Base-by-base conservation (phyloP, 2,113 vertebrate genomes). In the Camelus dromedarius region DNA sequence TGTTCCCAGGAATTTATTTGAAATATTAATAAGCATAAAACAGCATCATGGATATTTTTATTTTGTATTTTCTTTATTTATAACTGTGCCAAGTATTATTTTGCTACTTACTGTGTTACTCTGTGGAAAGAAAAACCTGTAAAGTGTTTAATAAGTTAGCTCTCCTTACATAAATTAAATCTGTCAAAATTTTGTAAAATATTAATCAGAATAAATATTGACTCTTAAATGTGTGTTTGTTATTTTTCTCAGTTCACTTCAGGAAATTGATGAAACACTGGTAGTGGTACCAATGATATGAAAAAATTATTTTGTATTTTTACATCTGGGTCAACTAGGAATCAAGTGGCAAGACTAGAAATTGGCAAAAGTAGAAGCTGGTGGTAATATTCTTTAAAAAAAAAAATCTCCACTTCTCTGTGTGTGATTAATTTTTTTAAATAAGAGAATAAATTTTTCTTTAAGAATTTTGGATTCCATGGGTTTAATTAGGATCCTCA, bases 41-140 rank as follows among this genome's bases (percentile, higher is more conserved):
- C 95, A 94, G 81, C 97, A 98, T 98, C 98, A 98, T 98, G 97
- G 94, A 93, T 98, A 98, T 98, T 99, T 98, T 98, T 96, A 90
- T 98, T 99, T 99, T 98, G 91, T 99, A 98, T 98, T 98, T 98
- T 97, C 98, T 97, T 99, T 99, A 99, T 99, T 99, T 99, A 99
- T 99, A 99, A 99, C 98, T 99, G 99, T 99, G 99, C 99, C 98
- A 99, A 99, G 98, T 98, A 98, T 99, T 99, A 98, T 99, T 99
- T 99, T 99, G 98, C 98, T 99, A 99, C 98, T 99, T 98, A 98
- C 98, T 96, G 98, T 99, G 98, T 98, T 98, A 98, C 97, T 98
- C 98, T 98, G 98, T 99, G 99, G 98, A 98, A 98, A 95, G 98
- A 98, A 98, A 98, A 99, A 97, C 97, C 98, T 99, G 98, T 99